These are phyloP conservation scores for Neodiprion virginianus DNA, from an alignment of 1,140 invertebrate genomes.

Conservation along the genomic window DNA sequence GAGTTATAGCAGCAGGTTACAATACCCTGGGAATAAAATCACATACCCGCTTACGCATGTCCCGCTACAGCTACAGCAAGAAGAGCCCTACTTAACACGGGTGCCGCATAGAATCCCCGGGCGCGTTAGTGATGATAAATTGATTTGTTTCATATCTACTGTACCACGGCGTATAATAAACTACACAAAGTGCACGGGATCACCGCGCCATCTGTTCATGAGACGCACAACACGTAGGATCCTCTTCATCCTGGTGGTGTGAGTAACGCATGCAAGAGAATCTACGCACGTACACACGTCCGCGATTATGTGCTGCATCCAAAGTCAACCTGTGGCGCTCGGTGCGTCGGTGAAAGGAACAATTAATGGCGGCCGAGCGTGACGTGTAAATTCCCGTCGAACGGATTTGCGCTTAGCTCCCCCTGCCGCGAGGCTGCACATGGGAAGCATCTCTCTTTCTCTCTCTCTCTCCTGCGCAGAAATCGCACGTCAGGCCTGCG, in stretches of 20 bases:
- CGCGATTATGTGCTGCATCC: not conserved
- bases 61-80: too few species aligned
- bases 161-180: not conserved
- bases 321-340: conserved; percentile 2
- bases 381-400: not conserved
- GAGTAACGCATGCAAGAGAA: too few species aligned
- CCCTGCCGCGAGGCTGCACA: not conserved
- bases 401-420: not conserved
- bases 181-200: not conserved
- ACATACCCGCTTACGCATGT: too few species aligned
- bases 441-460: not conserved
- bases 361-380: conserved; percentile 4
- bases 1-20: too few species aligned
- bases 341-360: not conserved
- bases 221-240: too few species aligned
- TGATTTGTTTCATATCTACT: conserved; percentile 3
- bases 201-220: not conserved
- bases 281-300: not conserved
- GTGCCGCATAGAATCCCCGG: not conserved
- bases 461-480: too few species aligned
- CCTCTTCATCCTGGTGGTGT: not conserved
- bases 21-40: too few species aligned
- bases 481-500: not conserved
- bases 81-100: not conserved
- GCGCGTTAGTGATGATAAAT: conserved; percentile 4